Evolutionary conservation across 2,888 invertebrate genomes (phyloP).

Genomic region (Cantharis lateralis): DNA sequence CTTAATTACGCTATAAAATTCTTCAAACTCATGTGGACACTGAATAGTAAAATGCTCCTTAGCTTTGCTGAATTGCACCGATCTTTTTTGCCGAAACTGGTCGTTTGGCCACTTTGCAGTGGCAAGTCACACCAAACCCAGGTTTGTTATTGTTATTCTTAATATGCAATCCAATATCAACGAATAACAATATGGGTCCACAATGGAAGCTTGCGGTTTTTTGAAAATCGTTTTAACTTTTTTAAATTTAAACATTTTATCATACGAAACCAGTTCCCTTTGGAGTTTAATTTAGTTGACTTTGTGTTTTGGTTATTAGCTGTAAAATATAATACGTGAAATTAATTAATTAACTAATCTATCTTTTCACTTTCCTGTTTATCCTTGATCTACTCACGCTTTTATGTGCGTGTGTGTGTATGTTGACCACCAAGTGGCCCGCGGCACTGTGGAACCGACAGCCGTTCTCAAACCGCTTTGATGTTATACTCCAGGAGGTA

Average conservation of each 20-base stretch:
- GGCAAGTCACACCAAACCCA: not conserved
- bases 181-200: no score
- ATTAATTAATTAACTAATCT: slow-evolving; percentile 27
- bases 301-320: not conserved
- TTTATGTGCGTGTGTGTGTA: slow-evolving; percentile 12
- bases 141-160: no score
- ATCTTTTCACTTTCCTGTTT: slow-evolving; percentile 22
- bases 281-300: slow-evolving; percentile 3
- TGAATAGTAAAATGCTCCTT: not conserved
- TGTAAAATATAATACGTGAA: slow-evolving; percentile 14
- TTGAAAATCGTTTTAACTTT: not conserved
- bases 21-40: not conserved
- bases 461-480: slow-evolving; percentile 43
- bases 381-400: slow-evolving; percentile 35
- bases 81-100: not conserved
- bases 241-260: not conserved
- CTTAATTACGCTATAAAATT: not conserved
- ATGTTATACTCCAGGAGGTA: slow-evolving; percentile 45
- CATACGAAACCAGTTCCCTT: not conserved
- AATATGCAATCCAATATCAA: no score
- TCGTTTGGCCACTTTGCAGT: not conserved
- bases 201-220: not conserved
- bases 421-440: slow-evolving; percentile 37
- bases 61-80: not conserved
- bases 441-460: slow-evolving; percentile 39